phyloP scores from a whole-genome alignment of 2,888 invertebrate species.

The Meloe dianella region DNA sequence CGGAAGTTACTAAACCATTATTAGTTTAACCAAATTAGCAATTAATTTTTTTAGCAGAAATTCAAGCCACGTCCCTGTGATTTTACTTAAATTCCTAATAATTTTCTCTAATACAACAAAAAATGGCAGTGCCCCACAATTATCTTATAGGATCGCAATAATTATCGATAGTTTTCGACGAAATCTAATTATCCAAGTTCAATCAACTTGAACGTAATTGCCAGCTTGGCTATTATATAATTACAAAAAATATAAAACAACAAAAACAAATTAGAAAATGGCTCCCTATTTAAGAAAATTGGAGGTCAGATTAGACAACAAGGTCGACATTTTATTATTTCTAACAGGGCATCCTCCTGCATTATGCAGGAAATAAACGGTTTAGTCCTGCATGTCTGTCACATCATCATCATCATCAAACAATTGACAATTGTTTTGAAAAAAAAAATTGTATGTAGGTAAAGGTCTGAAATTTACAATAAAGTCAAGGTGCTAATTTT shows the following conservation, averaged over 20 bases:
- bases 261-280: not conserved
- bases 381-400: slow-evolving; percentile 37
- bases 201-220: not conserved
- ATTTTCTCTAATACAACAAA: no score
- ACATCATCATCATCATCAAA: slow-evolving; percentile 9
- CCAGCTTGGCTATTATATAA: no score
- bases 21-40: not conserved
- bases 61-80: not conserved
- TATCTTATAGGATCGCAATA: no score
- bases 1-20: not conserved
- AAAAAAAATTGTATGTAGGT: not conserved
- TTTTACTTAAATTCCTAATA: not conserved
- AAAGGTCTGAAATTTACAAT: not conserved
- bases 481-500: not conserved
- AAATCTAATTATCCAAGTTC: not conserved
- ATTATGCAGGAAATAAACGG: slow-evolving; percentile 38
- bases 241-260: no score
- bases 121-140: no score
- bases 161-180: no score
- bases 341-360: slow-evolving; percentile 31
- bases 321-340: slow-evolving; percentile 36
- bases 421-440: slow-evolving; percentile 20
- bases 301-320: slow-evolving; percentile 40
- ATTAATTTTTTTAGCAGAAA: not conserved
- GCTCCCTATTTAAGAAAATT: slow-evolving; percentile 28